A percentile compares a stretch with the other conserved stretches of the same genome.
Conservation (phyloP, 2,888 invertebrate species). For the Tiliacea aurago region DNA sequence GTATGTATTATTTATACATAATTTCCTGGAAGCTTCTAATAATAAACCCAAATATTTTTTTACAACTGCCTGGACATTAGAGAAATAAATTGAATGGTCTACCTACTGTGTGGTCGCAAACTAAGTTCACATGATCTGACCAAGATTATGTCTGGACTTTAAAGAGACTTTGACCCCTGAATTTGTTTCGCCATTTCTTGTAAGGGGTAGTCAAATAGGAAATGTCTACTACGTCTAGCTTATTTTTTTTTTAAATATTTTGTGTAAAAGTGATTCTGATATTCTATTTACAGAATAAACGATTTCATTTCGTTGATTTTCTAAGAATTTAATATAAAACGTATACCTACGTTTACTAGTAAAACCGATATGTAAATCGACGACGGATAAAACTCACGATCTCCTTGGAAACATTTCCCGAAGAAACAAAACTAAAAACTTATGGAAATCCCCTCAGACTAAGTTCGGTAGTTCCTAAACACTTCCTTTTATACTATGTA, state of each 20-base stretch:
- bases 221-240: too few relatives aligned
- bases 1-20: background rate
- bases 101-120: background rate
- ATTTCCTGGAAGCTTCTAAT: background rate
- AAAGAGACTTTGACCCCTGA: too few relatives aligned
- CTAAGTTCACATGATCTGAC: too few relatives aligned
- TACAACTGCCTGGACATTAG: background rate
- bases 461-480: conserved; percentile 59
- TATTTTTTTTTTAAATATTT: too few relatives aligned
- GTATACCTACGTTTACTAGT: background rate
- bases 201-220: too few relatives aligned
- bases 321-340: background rate
- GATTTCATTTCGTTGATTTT: too few relatives aligned
- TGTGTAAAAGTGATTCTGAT: too few relatives aligned
- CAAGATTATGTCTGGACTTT: too few relatives aligned
- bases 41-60: background rate
- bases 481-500: conserved; percentile 62
- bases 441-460: conserved; percentile 56
- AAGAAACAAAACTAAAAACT: conserved; percentile 48
- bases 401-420: conserved; percentile 32
- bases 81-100: background rate
- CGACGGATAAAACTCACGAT: conserved; percentile 31
- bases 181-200: too few relatives aligned
- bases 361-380: conserved; percentile 17
- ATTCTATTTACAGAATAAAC: too few relatives aligned